These are phyloP conservation scores for Zaprionus lineosus DNA, from an alignment of 2,888 invertebrate genomes.

Conservation along the genomic window DNA sequence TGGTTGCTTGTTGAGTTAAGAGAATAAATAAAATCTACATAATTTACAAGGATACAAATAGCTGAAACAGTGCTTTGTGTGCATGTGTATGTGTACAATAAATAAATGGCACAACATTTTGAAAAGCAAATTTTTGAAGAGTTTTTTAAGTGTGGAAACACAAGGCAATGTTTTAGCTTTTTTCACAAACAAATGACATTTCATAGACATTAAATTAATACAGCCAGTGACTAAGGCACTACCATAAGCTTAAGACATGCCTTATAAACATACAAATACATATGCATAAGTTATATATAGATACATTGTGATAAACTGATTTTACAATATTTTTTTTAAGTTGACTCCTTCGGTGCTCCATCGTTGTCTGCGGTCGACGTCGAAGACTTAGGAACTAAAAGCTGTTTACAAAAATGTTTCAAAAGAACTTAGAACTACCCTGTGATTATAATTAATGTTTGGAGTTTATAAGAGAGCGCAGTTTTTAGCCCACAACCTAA, in stretches of 20 bases:
- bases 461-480: constrained; percentile 67
- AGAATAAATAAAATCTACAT: constrained; percentile 41
- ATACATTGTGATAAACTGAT: constrained; percentile 32
- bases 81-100: no score
- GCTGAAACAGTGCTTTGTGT: constrained; percentile 58
- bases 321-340: constrained; percentile 41
- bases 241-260: constrained; percentile 61
- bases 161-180: constrained; percentile 62
- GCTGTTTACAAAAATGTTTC: constrained; percentile 57
- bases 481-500: constrained; percentile 70
- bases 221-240: constrained; percentile 62
- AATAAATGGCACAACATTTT: no score
- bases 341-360: constrained; percentile 3
- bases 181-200: constrained; percentile 27
- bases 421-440: constrained; percentile 41
- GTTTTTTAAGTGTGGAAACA: not conserved
- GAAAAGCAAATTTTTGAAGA: not conserved
- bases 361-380: constrained; percentile 63
- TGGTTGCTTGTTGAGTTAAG: constrained; percentile 68
- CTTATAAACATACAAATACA: constrained; percentile 36
- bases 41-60: constrained; percentile 28
- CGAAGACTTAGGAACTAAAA: constrained; percentile 52
- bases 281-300: constrained; percentile 11
- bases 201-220: constrained; percentile 27
- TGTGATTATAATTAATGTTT: constrained; percentile 20